These are phyloP conservation scores for Steromphala cineraria DNA, from an alignment of 2,888 invertebrate genomes.

Conservation along the genomic window DNA sequence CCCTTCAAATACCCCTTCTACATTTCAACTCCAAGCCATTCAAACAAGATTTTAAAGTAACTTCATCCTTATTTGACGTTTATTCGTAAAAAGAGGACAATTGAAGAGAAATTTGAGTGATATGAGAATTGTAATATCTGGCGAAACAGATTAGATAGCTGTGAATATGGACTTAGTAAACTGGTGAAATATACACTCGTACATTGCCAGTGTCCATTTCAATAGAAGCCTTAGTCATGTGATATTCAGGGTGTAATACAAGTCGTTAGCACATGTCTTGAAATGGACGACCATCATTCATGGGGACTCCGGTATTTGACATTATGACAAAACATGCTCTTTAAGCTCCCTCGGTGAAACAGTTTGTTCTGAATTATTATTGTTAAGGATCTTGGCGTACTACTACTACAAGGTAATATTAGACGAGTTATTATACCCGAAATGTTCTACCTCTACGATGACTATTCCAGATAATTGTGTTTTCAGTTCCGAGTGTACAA, in stretches of 20 bases:
- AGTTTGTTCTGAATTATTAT: neutral
- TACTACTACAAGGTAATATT: neutral
- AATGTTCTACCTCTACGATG: neutral
- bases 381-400: neutral
- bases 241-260: neutral
- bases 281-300: neutral
- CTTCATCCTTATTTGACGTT: too few relatives aligned
- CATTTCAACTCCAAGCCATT: too few relatives aligned
- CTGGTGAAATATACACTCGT: neutral
- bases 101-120: too few relatives aligned
- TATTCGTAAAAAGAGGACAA: too few relatives aligned
- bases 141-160: neutral
- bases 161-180: neutral
- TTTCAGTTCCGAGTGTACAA: neutral
- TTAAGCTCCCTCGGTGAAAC: neutral
- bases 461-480: neutral
- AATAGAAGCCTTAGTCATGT: neutral
- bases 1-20: too few relatives aligned
- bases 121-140: neutral
- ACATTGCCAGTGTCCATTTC: neutral
- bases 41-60: too few relatives aligned
- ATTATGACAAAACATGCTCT: conserved; percentile 8
- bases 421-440: neutral
- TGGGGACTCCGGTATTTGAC: neutral
- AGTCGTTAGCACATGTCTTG: conserved; percentile 1